Conservation (phyloP, 1,140 invertebrate species). For the Drosophila pachea region DNA sequence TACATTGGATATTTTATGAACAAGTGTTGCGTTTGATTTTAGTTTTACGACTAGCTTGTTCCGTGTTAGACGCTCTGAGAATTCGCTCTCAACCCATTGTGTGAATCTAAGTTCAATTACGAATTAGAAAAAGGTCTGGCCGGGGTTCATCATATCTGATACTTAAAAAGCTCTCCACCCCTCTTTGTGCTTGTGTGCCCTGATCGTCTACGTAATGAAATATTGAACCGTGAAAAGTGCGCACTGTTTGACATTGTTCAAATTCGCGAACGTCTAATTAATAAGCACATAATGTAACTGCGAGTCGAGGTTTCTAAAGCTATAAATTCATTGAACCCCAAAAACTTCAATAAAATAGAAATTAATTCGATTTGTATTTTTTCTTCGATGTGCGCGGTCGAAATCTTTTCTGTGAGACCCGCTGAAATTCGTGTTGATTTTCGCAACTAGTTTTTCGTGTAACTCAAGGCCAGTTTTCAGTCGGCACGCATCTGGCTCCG, state of each 20-base stretch:
- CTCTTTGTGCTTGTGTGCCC: slow-evolving; percentile 1
- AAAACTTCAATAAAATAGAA: neutral
- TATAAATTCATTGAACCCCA: neutral
- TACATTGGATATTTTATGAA: slow-evolving; percentile 39
- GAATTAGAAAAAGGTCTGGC: neutral
- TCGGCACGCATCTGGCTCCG: too few relatives aligned
- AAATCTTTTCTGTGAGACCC: too few relatives aligned
- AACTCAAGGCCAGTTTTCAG: too few relatives aligned
- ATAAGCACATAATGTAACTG: slow-evolving; percentile 20
- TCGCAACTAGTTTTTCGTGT: too few relatives aligned
- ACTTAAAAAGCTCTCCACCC: neutral
- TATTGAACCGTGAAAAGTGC: slow-evolving; percentile 15
- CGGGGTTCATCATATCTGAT: neutral
- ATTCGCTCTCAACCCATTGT: slow-evolving; percentile 35
- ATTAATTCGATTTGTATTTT: neutral
- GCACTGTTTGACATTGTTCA: slow-evolving; percentile 18
- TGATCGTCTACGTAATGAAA: slow-evolving; percentile 17
- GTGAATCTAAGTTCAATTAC: slow-evolving; percentile 48
- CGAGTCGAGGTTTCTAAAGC: neutral
- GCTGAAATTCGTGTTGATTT: too few relatives aligned
- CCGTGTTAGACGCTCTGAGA: slow-evolving; percentile 36
- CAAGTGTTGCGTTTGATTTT: slow-evolving; percentile 34
- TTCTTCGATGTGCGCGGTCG: too few relatives aligned
- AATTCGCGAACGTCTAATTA: slow-evolving; percentile 10
- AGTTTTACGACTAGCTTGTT: neutral